Evolutionary conservation across 2,113 vertebrate species (phyloP).

Genomic region (Thryonomys swinderianus): DNA sequence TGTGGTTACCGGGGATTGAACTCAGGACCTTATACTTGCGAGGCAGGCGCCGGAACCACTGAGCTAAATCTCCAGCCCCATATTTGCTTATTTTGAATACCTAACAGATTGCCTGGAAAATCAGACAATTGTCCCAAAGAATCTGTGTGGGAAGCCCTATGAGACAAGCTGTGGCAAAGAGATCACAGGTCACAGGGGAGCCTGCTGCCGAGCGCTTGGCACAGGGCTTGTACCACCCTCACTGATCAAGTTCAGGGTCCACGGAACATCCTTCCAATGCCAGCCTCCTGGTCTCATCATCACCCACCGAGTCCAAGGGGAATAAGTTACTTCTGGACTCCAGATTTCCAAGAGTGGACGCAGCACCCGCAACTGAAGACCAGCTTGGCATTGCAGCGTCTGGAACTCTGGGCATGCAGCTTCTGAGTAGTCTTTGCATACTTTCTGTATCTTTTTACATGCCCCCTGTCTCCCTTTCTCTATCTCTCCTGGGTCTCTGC

Average conservation of each 20-base stretch:
- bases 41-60: too few species aligned
- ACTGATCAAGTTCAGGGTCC: not conserved
- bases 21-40: too few species aligned
- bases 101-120: not conserved
- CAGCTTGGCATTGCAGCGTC: not conserved
- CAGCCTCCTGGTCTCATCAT: not conserved
- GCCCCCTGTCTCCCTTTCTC: not conserved
- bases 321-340: not conserved
- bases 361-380: not conserved
- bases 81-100: too few species aligned
- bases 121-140: not conserved
- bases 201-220: not conserved
- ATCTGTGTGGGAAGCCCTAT: not conserved
- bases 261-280: not conserved
- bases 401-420: not conserved
- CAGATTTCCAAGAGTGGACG: conserved; percentile 12
- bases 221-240: not conserved
- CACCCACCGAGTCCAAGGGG: not conserved
- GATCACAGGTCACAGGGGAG: not conserved
- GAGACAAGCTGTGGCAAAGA: not conserved
- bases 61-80: too few species aligned
- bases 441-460: not conserved
- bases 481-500: too few species aligned
- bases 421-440: conserved; percentile 20
- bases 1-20: too few species aligned